Base-by-base conservation (phyloP, 2,797 vertebrate genomes). In the Melanotaenia parkinsoni region DNA sequence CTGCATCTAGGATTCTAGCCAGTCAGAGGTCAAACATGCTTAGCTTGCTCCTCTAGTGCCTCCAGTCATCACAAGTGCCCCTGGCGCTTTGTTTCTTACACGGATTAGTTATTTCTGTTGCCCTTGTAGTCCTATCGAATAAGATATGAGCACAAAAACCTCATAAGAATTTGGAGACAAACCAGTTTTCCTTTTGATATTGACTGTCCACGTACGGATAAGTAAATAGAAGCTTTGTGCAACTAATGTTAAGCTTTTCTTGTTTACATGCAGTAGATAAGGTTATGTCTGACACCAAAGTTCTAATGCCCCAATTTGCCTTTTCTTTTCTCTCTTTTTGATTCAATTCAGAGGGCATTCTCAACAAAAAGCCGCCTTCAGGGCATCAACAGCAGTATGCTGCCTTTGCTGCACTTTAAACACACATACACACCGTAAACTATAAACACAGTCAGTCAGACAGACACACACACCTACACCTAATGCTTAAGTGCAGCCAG, bases 1-100 rank as follows among this genome's bases (percentile, higher is more conserved):
- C 93, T 94, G 88, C 92, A 92, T 94, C 77, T 85, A 91, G 90
- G 91, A 91, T 90, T 93, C 83, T 81, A 88, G 87, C 81, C 72
- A 77, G 90, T 91, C 87, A 91, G 85, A 93, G 91, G 91, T 92
- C 88, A 93, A 87, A 88, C 86, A 74, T 63, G 82, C 83, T 89
- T 81, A 56, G 67, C 86, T 82, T 61, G 70, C 67, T 79, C 79
- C 45, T 81, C 81, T 82, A 86, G 85, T 76, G 81, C 88, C 72
- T 79, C 20, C 7, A 86, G 72, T 87, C 84, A 80, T 85, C 71
- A 70, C 65, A 60, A 80, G 67, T 72, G 85, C 73, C 77, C 45
- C 47, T 30, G 22, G 45, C 70, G 70, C 79, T 18, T 28, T 72
- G 40, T 69, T 71, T 57, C 47, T 60, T 56, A 40, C 50, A 64